Conservation (phyloP, 92 coral and sea anemone species). For the Palythoa grandiflora region DNA sequence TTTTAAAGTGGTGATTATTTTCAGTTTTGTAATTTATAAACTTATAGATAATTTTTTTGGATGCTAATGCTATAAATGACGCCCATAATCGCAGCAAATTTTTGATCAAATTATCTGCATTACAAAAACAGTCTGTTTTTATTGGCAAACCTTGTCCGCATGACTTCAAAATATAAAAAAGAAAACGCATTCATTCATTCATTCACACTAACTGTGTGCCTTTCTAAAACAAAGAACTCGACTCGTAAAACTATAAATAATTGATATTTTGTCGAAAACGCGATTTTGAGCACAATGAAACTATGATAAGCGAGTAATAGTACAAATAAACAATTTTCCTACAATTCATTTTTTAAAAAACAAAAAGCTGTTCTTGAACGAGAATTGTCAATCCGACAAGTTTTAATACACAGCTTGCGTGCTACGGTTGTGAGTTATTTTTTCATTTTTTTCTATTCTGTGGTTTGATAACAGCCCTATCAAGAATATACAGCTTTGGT, state of each 20-base stretch:
- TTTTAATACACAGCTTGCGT: neutral
- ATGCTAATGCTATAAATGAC: neutral
- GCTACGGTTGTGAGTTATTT: neutral
- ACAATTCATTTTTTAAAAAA: neutral
- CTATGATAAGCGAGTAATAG: neutral
- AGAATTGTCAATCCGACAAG: neutral
- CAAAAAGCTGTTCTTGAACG: neutral
- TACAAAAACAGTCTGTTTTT: neutral
- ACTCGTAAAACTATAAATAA: neutral
- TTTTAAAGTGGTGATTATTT: neutral
- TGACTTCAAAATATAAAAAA: neutral
- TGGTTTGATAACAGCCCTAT: constrained; percentile 8
- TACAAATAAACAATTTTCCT: neutral
- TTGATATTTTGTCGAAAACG: constrained; percentile 30
- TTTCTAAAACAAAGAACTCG: constrained; percentile 40
- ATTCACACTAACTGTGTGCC: constrained; percentile 6
- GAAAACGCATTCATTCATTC: neutral
- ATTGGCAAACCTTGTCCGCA: neutral
- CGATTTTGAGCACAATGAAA: neutral
- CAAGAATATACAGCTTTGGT: neutral
- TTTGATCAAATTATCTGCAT: neutral
- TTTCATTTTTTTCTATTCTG: neutral
- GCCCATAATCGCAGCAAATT: neutral
- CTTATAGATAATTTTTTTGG: neutral
- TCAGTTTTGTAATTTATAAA: neutral